These are phyloP conservation scores for Micromussa lordhowensis DNA, from an alignment of 92 coral and sea anemone species.

Conservation along the genomic window DNA sequence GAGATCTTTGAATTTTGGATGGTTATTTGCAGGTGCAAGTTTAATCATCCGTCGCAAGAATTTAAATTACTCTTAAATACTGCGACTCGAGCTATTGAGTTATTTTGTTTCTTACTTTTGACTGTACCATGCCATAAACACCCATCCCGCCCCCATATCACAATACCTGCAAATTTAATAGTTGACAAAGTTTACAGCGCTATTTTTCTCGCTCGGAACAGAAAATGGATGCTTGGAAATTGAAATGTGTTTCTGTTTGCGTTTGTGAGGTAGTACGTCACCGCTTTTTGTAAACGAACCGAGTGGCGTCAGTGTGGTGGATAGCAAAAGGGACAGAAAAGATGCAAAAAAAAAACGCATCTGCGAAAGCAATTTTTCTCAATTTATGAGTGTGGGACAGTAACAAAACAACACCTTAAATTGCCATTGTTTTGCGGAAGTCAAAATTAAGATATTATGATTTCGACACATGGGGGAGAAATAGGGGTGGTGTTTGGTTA, in stretches of 20 bases:
- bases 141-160: constrained; percentile 41
- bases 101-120: constrained; percentile 29
- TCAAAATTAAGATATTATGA: constrained; percentile 53
- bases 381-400: constrained; percentile 26
- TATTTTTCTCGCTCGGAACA: background rate
- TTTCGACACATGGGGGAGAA: constrained; percentile 30
- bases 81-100: background rate
- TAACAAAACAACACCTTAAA: constrained; percentile 51
- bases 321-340: background rate
- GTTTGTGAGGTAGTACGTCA: background rate
- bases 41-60: constrained; percentile 8
- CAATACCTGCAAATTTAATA: constrained; percentile 44
- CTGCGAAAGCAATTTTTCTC: constrained; percentile 30
- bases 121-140: constrained; percentile 16
- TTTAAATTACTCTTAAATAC: constrained; percentile 19
- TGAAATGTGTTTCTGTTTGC: background rate
- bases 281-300: constrained; percentile 13
- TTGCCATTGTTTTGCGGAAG: constrained; percentile 43
- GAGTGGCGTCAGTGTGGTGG: constrained; percentile 11
- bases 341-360: constrained; percentile 1
- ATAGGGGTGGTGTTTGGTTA: constrained; percentile 24
- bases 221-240: background rate
- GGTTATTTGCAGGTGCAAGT: constrained; percentile 3
- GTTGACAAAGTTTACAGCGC: constrained; percentile 6
- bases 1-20: background rate